Evolutionary conservation across 2,888 invertebrate species (phyloP), one percentile per base, ranked within the genome.

Genomic region (Altica lythri): DNA sequence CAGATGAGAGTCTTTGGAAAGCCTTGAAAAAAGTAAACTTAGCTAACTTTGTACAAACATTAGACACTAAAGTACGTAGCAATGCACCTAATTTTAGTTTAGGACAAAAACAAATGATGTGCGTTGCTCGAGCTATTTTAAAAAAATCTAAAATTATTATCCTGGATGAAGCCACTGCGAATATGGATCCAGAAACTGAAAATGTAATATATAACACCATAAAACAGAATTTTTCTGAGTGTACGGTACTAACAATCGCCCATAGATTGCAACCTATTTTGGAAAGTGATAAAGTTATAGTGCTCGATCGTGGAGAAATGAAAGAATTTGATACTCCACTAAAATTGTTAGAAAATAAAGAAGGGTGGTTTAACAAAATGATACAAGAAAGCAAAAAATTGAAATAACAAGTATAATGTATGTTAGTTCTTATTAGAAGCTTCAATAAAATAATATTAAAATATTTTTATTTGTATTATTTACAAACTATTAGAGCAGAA

Each of bases 1-100:
- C 83, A 0, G 94, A 95, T 65, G 81, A 82, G 9, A 81, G 87
- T 52, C 75, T 95, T 1, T 94, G 94, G 94, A 80, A 82, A 54
- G 90, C 89, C 0, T 76, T 95, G 16, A 89, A 90, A 60, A 89
- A 58, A 35, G 51, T 48, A 4, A 85, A 88, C 66, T 69, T 93
- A 35, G 91, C 90, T 67, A 81, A 84, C 38, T 81, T 82, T 0
- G 81, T 90, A 29, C 72, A 76, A 53, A 86, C 78, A 29, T 77
- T 92, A 18, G 83, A 83, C 5, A 30, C 45, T 3, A 32, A 57
- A 44, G 53, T 64, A n/a, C 50, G 27, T 5, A 59, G 56, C 18
- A 45, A 40, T 14, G 60, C 62, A n/a, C 42, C 60, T 8, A 52
- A 77, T 61, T 76, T 81, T 54, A 80, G 80, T 56, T 78, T 79